Evolutionary conservation across 2,888 invertebrate genomes (phyloP).

Genomic region (Troides helena): DNA sequence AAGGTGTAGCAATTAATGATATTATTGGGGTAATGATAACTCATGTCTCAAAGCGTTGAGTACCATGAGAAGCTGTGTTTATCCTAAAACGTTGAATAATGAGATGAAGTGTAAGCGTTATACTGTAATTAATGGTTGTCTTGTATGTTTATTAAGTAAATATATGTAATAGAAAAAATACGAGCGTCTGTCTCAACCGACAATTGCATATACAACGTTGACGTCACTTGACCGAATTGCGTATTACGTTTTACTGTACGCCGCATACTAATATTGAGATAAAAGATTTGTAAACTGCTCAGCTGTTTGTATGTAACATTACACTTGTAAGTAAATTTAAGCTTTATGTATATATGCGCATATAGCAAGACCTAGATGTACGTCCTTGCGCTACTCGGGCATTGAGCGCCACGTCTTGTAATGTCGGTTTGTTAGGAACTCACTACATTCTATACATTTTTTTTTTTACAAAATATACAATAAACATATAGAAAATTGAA

Average conservation of each 20-base stretch:
- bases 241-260: constrained; percentile 2
- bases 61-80: too few species aligned
- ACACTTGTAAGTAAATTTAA: too few species aligned
- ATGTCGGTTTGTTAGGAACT: background rate
- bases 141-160: background rate
- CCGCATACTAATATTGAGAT: constrained; percentile 24
- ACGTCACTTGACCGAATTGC: constrained; percentile 24
- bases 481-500: too few species aligned
- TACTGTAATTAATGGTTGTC: too few species aligned
- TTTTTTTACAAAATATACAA: too few species aligned
- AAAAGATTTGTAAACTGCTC: constrained; percentile 17
- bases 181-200: constrained; percentile 3
- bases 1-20: too few species aligned
- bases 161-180: background rate
- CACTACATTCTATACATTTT: background rate
- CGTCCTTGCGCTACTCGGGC: constrained; percentile 17
- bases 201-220: constrained; percentile 14
- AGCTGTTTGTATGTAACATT: constrained; percentile 13
- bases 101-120: too few species aligned
- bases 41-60: too few species aligned
- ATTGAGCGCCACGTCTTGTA: background rate
- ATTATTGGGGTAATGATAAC: too few species aligned
- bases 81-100: too few species aligned
- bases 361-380: constrained; percentile 6
- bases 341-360: too few species aligned